phyloP scores from a whole-genome alignment of 35 echinoderm and acorn worm species.

The Apostichopus japonicus region DNA sequence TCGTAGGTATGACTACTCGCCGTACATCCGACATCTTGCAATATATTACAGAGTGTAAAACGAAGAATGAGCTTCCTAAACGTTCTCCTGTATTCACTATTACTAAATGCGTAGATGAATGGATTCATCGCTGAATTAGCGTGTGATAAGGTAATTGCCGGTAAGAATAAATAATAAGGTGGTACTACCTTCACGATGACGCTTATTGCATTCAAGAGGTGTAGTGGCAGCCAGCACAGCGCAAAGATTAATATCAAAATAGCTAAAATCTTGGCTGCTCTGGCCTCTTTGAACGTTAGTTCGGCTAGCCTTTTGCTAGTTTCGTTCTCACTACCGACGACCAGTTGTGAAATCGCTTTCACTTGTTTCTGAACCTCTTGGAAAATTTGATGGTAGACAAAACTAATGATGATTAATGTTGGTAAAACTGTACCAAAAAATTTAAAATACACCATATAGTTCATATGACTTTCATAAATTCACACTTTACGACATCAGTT shows the following conservation, averaged over 20 bases:
- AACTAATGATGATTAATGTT: constrained; percentile 85
- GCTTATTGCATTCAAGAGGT: constrained; percentile 81
- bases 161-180: constrained; percentile 72
- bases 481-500: constrained; percentile 33
- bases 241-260: constrained; percentile 96
- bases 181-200: constrained; percentile 29
- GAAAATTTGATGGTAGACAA: constrained; percentile 91
- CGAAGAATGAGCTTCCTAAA: constrained; percentile 83
- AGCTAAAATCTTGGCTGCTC: constrained; percentile 86
- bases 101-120: constrained; percentile 88
- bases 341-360: constrained; percentile 77
- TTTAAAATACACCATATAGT: constrained; percentile 99
- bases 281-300: constrained; percentile 87
- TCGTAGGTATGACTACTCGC: constrained; percentile 33
- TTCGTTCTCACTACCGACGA: constrained; percentile 80
- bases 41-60: constrained; percentile 68
- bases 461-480: constrained; percentile 89
- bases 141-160: constrained; percentile 91
- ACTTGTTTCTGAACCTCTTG: constrained; percentile 82
- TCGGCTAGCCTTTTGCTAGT: constrained; percentile 73
- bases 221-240: constrained; percentile 90
- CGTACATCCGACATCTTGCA: constrained; percentile 48
- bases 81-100: constrained; percentile 88
- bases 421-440: constrained; percentile 93
- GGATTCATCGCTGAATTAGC: constrained; percentile 98